phyloP scores from a whole-genome alignment of 2,113 vertebrate species.

The Emydura subglobosa region DNA sequence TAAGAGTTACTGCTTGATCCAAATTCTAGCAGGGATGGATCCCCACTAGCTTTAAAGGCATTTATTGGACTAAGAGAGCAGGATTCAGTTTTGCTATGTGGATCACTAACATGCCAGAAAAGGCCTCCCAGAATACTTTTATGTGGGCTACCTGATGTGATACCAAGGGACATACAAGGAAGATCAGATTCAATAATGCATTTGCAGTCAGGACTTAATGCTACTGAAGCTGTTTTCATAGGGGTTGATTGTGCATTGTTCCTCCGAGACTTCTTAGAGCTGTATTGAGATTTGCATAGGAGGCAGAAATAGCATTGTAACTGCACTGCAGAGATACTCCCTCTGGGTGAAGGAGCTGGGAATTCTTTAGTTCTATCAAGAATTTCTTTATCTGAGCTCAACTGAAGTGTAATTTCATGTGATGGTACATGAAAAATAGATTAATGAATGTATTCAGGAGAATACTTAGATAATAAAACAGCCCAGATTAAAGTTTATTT shows the following conservation, averaged over 20 bases:
- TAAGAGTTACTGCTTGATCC: neutral
- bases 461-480: constrained; percentile 33
- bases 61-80: neutral
- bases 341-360: neutral
- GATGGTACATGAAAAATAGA: constrained; percentile 17
- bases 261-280: neutral
- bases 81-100: neutral
- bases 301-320: constrained; percentile 25
- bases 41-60: neutral
- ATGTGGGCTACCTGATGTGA: neutral
- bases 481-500: constrained; percentile 40
- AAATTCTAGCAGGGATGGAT: accelerated
- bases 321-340: neutral
- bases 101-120: neutral
- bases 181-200: neutral
- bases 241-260: neutral
- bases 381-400: constrained; percentile 3
- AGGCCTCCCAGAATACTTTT: neutral
- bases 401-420: constrained; percentile 32
- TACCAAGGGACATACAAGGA: neutral
- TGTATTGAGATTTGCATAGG: neutral
- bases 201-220: neutral
- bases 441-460: neutral
- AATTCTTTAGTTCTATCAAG: constrained; percentile 8
- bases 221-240: neutral